Percentiles rank a stretch among this genome's conserved stretches.
Conservation (phyloP, 2,888 invertebrate species). For the Erebia aethiops region DNA sequence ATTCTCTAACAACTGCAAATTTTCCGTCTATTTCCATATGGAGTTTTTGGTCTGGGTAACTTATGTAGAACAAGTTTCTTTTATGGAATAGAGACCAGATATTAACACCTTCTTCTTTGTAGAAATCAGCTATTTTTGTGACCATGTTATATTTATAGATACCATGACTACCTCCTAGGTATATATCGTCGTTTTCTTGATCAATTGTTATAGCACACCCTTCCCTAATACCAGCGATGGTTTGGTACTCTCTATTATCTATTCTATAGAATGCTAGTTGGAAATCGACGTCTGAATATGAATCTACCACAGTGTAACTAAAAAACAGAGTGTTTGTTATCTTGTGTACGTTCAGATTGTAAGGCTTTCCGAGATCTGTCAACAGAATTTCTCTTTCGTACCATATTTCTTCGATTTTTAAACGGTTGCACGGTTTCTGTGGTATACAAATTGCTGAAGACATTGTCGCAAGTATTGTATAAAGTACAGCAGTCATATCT, state of each 20-base stretch:
- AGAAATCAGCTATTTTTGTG: slow-evolving; percentile 59
- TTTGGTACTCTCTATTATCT: slow-evolving; percentile 53
- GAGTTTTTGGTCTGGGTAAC: slow-evolving; percentile 64
- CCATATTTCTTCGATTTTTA: slow-evolving; percentile 56
- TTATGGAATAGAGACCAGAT: slow-evolving; percentile 62
- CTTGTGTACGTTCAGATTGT: slow-evolving; percentile 59
- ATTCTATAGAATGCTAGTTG: slow-evolving; percentile 58
- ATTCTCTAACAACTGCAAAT: slow-evolving; percentile 60
- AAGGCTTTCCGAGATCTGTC: slow-evolving; percentile 54
- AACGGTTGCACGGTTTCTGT: slow-evolving; percentile 51
- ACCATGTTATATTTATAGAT: slow-evolving; percentile 65
- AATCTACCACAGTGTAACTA: slow-evolving; percentile 56
- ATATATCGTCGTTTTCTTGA: slow-evolving; percentile 57
- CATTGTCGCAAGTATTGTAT: slow-evolving; percentile 15
- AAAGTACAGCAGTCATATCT: slow-evolving; percentile 27
- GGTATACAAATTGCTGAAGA: slow-evolving; percentile 34
- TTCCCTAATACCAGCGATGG: slow-evolving; percentile 59
- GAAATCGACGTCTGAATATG: slow-evolving; percentile 60
- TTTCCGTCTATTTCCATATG: slow-evolving; percentile 59
- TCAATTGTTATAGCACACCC: slow-evolving; percentile 65
- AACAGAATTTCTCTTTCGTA: slow-evolving; percentile 57
- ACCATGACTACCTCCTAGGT: slow-evolving; percentile 65
- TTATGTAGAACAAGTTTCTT: slow-evolving; percentile 63
- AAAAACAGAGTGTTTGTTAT: slow-evolving; percentile 60
- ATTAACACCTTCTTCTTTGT: slow-evolving; percentile 60